These are phyloP conservation scores for Smithornis capensis DNA, from an alignment of 2,113 vertebrate genomes.

Conservation along the genomic window DNA sequence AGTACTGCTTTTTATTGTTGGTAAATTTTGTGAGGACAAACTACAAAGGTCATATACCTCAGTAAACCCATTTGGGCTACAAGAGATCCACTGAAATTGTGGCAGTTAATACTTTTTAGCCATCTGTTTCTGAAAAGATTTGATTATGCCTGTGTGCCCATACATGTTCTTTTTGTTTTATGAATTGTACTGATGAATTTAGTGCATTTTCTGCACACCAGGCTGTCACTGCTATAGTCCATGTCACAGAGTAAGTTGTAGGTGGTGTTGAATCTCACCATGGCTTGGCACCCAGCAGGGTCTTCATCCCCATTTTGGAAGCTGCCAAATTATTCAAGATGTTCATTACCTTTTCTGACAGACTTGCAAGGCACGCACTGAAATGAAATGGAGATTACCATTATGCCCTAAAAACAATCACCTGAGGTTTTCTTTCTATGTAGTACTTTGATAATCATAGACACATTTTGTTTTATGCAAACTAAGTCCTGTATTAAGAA, in stretches of 20 bases:
- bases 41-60: not conserved
- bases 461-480: slow-evolving; percentile 11
- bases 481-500: not conserved
- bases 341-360: not conserved
- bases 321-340: not conserved
- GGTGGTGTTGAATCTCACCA: not conserved
- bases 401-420: slow-evolving; percentile 48
- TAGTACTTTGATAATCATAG: not conserved
- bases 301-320: slow-evolving; percentile 17
- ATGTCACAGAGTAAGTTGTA: not conserved
- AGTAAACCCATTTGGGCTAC: not conserved
- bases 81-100: not conserved
- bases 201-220: not conserved
- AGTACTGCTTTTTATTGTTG: not conserved
- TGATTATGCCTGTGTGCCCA: not conserved
- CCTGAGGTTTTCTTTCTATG: slow-evolving; percentile 2
- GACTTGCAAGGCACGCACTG: not conserved
- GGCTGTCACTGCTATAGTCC: not conserved
- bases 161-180: not conserved
- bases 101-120: not conserved
- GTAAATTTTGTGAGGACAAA: not conserved
- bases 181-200: not conserved
- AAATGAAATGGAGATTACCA: slow-evolving; percentile 64
- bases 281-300: not conserved
- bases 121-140: not conserved